These are phyloP conservation scores for Salmo trutta DNA, from an alignment of 2,797 vertebrate species.

Conservation along the genomic window DNA sequence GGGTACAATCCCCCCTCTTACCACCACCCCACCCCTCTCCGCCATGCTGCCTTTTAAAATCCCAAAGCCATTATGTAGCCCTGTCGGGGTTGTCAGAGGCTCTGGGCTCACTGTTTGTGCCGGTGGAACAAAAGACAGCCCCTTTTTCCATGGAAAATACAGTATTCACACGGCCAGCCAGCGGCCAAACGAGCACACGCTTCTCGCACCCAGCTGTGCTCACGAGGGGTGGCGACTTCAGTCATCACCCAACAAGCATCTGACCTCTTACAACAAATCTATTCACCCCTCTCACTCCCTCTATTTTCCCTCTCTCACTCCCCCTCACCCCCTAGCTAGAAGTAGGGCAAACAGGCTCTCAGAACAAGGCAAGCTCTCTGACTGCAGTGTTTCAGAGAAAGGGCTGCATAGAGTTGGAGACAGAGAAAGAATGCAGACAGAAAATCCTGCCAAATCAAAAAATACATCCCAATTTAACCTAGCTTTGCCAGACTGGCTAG, in stretches of 20 bases:
- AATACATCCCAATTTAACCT: background rate
- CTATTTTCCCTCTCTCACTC: background rate
- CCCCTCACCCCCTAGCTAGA: too few species aligned
- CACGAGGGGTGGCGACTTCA: background rate
- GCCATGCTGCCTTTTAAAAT: too few species aligned
- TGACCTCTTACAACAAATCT: conserved; percentile 3
- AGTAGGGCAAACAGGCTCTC: background rate
- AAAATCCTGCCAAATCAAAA: background rate
- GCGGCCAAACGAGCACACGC: background rate
- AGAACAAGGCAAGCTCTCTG: background rate
- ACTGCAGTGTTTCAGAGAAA: background rate
- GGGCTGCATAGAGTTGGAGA: background rate
- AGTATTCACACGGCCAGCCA: background rate
- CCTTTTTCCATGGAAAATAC: background rate
- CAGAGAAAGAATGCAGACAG: conserved; percentile 4
- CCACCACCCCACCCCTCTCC: background rate
- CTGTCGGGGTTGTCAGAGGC: background rate
- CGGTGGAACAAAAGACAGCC: background rate
- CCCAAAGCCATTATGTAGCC: background rate
- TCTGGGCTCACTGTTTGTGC: background rate
- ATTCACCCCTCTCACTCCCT: background rate
- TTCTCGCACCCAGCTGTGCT: background rate
- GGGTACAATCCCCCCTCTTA: background rate
- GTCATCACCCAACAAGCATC: background rate
- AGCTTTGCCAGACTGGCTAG: background rate